These are phyloP conservation scores for Phymanthus crucifer DNA, from an alignment of 92 coral and sea anemone species.

Conservation along the genomic window DNA sequence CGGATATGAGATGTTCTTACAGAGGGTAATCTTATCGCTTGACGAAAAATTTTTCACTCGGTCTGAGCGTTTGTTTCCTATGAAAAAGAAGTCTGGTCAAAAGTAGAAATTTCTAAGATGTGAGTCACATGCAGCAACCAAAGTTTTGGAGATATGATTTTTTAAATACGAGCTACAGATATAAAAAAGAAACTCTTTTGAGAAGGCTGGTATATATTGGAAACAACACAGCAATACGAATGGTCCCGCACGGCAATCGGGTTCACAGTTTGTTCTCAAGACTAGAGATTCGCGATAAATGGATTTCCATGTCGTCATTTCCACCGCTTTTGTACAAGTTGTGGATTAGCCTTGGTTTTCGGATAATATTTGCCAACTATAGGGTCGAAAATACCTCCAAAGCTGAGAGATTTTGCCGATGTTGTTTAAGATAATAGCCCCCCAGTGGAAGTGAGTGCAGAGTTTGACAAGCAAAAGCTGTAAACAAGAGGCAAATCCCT, in stretches of 20 bases:
- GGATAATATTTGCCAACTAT: background rate
- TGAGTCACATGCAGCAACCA: background rate
- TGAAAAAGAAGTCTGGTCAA: background rate
- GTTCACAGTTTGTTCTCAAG: background rate
- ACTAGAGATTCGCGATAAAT: background rate
- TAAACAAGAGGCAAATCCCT: background rate
- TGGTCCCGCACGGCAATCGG: background rate
- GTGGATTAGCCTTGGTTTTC: background rate
- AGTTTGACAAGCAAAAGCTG: slow-evolving; percentile 4
- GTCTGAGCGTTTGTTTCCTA: background rate
- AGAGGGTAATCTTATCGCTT: slow-evolving; percentile 13
- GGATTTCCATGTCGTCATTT: background rate
- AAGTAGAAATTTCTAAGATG: background rate
- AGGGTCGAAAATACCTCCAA: slow-evolving; percentile 10
- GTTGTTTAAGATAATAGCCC: slow-evolving; percentile 25
- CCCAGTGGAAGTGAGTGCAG: slow-evolving; percentile 1
- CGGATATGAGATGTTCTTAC: slow-evolving; percentile 4
- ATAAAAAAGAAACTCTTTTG: background rate
- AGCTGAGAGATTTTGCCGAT: background rate
- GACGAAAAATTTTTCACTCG: slow-evolving; percentile 16
- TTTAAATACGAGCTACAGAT: background rate
- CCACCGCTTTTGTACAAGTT: background rate
- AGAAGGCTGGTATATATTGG: no score
- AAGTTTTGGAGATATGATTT: background rate
- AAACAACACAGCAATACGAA: no score